Percentiles rank a stretch among this genome's conserved stretches.
Evolutionary conservation across 2,888 invertebrate genomes (phyloP).

Genomic region (Itoplectis maculator): DNA sequence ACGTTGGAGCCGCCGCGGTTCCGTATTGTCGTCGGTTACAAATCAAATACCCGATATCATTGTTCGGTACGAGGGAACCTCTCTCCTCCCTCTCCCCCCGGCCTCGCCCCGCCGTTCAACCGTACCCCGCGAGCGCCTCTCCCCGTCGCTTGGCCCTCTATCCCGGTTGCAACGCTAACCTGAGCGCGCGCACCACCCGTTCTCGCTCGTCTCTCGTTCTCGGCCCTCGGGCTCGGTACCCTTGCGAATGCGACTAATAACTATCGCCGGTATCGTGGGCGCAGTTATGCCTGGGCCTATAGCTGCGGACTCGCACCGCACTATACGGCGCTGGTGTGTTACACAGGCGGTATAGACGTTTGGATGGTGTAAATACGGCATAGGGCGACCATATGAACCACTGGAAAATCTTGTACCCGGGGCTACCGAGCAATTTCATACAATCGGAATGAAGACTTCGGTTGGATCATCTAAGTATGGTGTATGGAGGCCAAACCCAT

Average conservation of each 20-base stretch:
- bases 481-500: no score
- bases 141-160: slow-evolving; percentile 34
- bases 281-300: slow-evolving; percentile 67
- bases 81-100: slow-evolving; percentile 48
- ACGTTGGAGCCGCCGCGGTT: slow-evolving; percentile 76
- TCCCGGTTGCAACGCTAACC: slow-evolving; percentile 64
- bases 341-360: slow-evolving; percentile 3
- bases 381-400: background rate
- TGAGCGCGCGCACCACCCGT: slow-evolving; percentile 28
- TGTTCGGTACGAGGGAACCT: slow-evolving; percentile 78
- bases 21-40: slow-evolving; percentile 84
- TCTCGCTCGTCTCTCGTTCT: slow-evolving; percentile 56
- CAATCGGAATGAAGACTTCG: background rate
- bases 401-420: background rate
- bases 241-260: slow-evolving; percentile 78
- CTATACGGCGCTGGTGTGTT: background rate
- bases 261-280: slow-evolving; percentile 70
- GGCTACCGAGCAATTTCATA: background rate
- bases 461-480: no score
- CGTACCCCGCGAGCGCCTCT: slow-evolving; percentile 57
- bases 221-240: slow-evolving; percentile 64
- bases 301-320: background rate
- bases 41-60: slow-evolving; percentile 85
- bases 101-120: slow-evolving; percentile 50
- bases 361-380: slow-evolving; percentile 21